phyloP scores from a whole-genome alignment of 1,140 invertebrate genomes.

The Camponotus pennsylvanicus region DNA sequence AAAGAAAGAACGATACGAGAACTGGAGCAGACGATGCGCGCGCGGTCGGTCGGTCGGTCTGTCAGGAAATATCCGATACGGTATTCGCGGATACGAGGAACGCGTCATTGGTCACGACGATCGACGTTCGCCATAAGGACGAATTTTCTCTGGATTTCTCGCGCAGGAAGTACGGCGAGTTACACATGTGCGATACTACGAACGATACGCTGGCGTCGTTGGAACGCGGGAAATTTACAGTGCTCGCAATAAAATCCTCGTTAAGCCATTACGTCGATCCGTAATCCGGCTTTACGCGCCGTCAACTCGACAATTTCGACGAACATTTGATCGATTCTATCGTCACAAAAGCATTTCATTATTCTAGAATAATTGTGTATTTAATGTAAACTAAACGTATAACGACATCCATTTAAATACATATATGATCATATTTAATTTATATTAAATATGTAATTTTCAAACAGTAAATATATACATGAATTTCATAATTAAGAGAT shows the following conservation, averaged over 20 bases:
- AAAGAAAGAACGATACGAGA: slow-evolving; percentile 19
- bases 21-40: background rate
- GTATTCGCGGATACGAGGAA: slow-evolving; percentile 48
- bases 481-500: no score
- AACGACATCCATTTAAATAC: background rate
- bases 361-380: slow-evolving; percentile 7
- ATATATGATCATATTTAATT: background rate
- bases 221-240: slow-evolving; percentile 60
- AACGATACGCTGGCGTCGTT: slow-evolving; percentile 10
- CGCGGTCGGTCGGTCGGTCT: slow-evolving; percentile 5
- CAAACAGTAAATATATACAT: no score
- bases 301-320: slow-evolving; percentile 12
- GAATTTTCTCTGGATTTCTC: slow-evolving; percentile 59
- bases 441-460: no score
- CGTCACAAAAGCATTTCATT: background rate
- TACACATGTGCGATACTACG: slow-evolving; percentile 23
- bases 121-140: slow-evolving; percentile 52
- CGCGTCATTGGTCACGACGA: slow-evolving; percentile 67
- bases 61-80: slow-evolving; percentile 63
- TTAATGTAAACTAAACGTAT: background rate
- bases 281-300: slow-evolving; percentile 9
- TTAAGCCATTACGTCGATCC: slow-evolving; percentile 54
- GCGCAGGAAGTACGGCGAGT: slow-evolving; percentile 24
- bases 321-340: slow-evolving; percentile 8
- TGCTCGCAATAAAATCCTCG: slow-evolving; percentile 61